phyloP scores from a whole-genome alignment of 2,113 vertebrate genomes.

The Pituophis catenifer region DNA sequence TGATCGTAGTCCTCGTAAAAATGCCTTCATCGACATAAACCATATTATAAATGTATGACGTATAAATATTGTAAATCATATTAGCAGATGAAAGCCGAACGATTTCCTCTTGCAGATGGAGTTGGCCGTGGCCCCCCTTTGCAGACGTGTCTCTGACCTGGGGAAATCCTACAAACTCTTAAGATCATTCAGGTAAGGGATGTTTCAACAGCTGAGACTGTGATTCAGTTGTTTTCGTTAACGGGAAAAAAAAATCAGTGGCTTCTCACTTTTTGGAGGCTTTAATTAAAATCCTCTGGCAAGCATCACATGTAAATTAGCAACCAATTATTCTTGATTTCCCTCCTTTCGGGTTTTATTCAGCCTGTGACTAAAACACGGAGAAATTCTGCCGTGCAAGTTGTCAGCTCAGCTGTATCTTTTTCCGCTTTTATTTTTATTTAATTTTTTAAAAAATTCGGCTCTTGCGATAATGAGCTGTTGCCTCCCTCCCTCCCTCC shows the following conservation, averaged over 20 bases:
- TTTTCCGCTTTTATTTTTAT: conserved; percentile 39
- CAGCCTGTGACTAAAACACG: conserved; percentile 48
- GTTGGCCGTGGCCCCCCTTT: conserved; percentile 89
- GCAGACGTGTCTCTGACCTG: conserved; percentile 90
- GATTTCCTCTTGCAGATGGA: conserved; percentile 84
- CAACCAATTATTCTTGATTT: conserved; percentile 32
- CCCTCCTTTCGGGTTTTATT: conserved; percentile 47
- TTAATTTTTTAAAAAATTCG: conserved; percentile 20
- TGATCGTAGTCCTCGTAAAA: no score
- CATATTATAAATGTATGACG: no score
- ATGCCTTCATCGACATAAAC: no score
- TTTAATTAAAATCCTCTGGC: conserved; percentile 51
- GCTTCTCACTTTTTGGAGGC: conserved; percentile 17
- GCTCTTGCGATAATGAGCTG: conserved; percentile 44
- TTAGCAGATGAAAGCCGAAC: background rate
- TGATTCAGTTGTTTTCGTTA: conserved; percentile 21
- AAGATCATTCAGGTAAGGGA: conserved; percentile 89
- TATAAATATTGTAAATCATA: no score
- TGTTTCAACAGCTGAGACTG: background rate
- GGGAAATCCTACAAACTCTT: conserved; percentile 92
- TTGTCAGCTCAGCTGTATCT: conserved; percentile 51
- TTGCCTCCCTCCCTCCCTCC: conserved; percentile 27
- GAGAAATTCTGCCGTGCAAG: conserved; percentile 59
- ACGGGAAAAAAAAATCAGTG: conserved; percentile 19
- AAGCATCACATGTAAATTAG: conserved; percentile 45